A percentile compares a stretch with the other conserved stretches of the same genome.
phyloP scores from a whole-genome alignment of 2,888 invertebrate species.

The Myopa tessellatipennis region DNA sequence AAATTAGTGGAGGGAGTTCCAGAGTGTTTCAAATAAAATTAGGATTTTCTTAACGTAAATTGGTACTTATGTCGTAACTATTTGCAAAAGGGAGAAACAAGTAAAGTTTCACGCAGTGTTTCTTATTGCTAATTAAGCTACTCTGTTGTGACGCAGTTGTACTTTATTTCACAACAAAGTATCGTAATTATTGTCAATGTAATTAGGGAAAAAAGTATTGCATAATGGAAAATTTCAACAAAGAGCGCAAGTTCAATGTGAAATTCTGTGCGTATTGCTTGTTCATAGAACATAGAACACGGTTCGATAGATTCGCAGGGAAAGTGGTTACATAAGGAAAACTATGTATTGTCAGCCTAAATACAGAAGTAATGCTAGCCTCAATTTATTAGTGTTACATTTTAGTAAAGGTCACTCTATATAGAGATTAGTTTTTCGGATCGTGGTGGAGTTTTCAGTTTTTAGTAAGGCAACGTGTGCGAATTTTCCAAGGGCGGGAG shows the following conservation, averaged over 20 bases:
- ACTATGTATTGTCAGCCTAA: too few species aligned
- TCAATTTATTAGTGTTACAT: too few species aligned
- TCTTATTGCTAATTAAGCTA: too few species aligned
- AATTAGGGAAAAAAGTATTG: slow-evolving; percentile 8
- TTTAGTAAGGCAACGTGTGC: slow-evolving; percentile 6
- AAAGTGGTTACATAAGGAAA: background rate
- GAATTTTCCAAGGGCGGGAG: slow-evolving; percentile 6
- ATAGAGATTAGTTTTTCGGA: too few species aligned
- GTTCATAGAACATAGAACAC: too few species aligned
- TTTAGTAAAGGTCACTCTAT: background rate
- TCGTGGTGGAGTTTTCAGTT: background rate
- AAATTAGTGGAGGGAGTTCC: slow-evolving; percentile 32
- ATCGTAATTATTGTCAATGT: background rate
- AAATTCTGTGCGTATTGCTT: background rate
- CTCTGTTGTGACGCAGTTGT: too few species aligned
- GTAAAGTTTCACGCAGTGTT: too few species aligned
- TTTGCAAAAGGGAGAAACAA: background rate
- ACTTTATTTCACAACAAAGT: background rate
- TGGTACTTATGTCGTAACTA: slow-evolving; percentile 21
- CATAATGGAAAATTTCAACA: slow-evolving; percentile 29
- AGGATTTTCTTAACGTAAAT: too few species aligned
- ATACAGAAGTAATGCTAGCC: background rate
- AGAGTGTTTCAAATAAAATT: too few species aligned
- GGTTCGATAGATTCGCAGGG: too few species aligned
- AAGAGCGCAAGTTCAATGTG: slow-evolving; percentile 14